phyloP scores from a whole-genome alignment of 2,888 invertebrate genomes.

The Acleris sparsana region DNA sequence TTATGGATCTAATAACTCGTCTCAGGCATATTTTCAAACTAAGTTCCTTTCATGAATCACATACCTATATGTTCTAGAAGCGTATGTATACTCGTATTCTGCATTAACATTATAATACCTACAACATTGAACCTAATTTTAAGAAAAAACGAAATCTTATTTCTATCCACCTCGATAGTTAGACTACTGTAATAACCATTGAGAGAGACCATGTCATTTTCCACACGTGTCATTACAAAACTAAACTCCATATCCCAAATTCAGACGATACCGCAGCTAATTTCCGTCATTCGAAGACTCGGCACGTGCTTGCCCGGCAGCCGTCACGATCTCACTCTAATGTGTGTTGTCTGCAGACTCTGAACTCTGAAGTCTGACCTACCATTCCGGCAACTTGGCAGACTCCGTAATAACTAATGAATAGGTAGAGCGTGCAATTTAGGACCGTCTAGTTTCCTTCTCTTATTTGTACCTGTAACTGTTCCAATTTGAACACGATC shows the following conservation, averaged over 20 bases:
- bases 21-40: no score
- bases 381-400: conserved; percentile 38
- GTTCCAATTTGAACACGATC: no score
- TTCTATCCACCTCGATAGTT: no score
- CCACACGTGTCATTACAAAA: not conserved
- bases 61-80: no score
- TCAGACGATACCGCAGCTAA: conserved; percentile 34
- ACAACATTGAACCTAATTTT: no score
- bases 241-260: conserved; percentile 1
- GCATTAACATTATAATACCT: no score
- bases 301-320: conserved; percentile 42
- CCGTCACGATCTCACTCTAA: conserved; percentile 41
- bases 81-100: no score
- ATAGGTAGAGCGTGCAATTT: conserved; percentile 26
- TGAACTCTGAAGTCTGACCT: conserved; percentile 34
- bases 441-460: not conserved
- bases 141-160: no score
- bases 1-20: no score
- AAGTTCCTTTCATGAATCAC: no score
- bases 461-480: not conserved
- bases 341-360: conserved; percentile 38
- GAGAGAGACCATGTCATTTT: no score
- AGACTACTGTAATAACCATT: not conserved
- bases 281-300: conserved; percentile 40
- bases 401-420: conserved; percentile 20